phyloP scores from a whole-genome alignment of 2,113 vertebrate species.

The Spermophilus dauricus region DNA sequence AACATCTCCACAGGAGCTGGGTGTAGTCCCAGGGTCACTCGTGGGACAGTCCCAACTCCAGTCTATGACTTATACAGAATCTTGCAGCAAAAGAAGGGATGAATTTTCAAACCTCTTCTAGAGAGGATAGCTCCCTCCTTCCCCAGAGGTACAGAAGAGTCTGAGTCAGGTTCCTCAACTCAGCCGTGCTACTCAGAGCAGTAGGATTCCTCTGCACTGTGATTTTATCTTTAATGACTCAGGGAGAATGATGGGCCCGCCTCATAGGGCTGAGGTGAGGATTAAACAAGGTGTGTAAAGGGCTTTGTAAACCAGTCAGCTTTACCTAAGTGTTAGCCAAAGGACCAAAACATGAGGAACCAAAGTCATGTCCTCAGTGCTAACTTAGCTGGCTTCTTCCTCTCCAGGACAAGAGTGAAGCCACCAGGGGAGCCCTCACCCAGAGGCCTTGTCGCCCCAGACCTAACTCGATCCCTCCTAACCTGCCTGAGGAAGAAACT shows the following conservation, averaged over 20 bases:
- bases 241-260: background rate
- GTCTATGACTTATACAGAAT: background rate
- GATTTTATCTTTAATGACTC: background rate
- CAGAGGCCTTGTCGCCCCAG: conserved; percentile 77
- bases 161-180: background rate
- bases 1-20: background rate
- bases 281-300: background rate
- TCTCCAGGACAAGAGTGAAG: conserved; percentile 75
- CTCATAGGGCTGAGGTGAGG: background rate
- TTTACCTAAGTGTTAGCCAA: background rate
- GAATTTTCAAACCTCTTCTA: background rate
- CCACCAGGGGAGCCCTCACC: conserved; percentile 31
- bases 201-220: background rate
- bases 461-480: conserved; percentile 79
- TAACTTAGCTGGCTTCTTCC: conserved; percentile 44
- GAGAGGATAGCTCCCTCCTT: background rate
- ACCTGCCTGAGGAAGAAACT: conserved; percentile 89
- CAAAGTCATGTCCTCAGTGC: background rate
- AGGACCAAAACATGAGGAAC: background rate
- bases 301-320: background rate
- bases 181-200: background rate
- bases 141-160: background rate
- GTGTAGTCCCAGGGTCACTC: background rate
- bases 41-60: background rate
- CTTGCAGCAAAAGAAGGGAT: background rate